Conservation (phyloP, 2,888 invertebrate species). For the Lasioglossum leucozonium region DNA sequence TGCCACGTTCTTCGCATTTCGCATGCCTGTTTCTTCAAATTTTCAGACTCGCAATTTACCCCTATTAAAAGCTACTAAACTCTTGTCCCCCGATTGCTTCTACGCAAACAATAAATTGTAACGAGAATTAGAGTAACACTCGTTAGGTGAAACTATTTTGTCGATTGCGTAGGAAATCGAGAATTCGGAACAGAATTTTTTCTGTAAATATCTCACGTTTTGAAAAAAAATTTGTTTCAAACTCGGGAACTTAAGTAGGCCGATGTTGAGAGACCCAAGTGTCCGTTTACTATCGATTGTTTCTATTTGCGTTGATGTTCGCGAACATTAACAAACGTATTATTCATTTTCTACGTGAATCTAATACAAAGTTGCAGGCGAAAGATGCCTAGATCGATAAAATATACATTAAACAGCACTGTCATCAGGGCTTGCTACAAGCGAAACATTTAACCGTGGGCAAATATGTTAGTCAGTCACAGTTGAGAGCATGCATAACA, state of each 20-base stretch:
- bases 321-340: not conserved
- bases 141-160: not conserved
- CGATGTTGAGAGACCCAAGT: not conserved
- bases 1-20: conserved; percentile 33
- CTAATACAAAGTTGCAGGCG: not conserved
- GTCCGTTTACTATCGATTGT: not conserved
- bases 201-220: not conserved
- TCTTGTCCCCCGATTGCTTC: not conserved
- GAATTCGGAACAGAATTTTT: not conserved
- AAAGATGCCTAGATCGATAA: conserved; percentile 6
- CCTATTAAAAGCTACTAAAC: not conserved
- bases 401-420: not conserved
- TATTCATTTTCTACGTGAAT: not conserved
- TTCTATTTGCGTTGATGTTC: conserved; percentile 8
- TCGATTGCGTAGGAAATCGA: not conserved
- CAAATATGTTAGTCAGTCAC: not conserved
- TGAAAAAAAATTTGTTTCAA: not conserved
- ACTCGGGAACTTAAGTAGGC: not conserved
- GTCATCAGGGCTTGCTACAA: not conserved
- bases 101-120: not conserved
- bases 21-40: not conserved
- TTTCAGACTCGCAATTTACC: not conserved
- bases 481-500: not conserved
- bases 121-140: not conserved
- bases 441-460: not conserved